A percentile compares a stretch with the other conserved stretches of the same genome.
Conservation (phyloP, 2,888 invertebrate genomes). For the Poecilus cupreus region DNA sequence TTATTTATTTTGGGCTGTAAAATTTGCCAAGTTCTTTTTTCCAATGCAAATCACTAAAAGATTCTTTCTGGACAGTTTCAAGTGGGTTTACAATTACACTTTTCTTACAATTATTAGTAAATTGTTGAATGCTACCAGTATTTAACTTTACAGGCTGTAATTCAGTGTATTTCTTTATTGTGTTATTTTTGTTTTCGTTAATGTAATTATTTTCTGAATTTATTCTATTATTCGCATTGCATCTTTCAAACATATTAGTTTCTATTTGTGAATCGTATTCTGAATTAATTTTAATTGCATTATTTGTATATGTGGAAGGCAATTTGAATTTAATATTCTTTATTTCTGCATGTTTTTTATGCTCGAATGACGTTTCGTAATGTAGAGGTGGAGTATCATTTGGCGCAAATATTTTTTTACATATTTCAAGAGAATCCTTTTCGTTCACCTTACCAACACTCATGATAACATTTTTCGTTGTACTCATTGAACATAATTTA, state of each 20-base stretch:
- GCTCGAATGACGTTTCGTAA: slow-evolving; percentile 70
- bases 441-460: slow-evolving; percentile 63
- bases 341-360: slow-evolving; percentile 69
- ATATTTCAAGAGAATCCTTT: slow-evolving; percentile 65
- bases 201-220: slow-evolving; percentile 28
- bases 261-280: neutral
- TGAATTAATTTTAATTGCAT: slow-evolving; percentile 61
- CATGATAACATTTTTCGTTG: slow-evolving; percentile 55
- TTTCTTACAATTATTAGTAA: slow-evolving; percentile 23
- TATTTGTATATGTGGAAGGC: slow-evolving; percentile 69
- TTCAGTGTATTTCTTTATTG: slow-evolving; percentile 63
- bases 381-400: slow-evolving; percentile 64
- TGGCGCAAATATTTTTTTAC: slow-evolving; percentile 66
- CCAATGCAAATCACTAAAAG: slow-evolving; percentile 72
- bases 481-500: neutral
- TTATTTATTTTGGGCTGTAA: slow-evolving; percentile 62
- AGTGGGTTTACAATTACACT: slow-evolving; percentile 68
- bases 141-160: slow-evolving; percentile 61
- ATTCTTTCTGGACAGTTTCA: slow-evolving; percentile 54
- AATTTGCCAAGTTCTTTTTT: slow-evolving; percentile 71
- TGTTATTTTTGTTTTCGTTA: slow-evolving; percentile 53
- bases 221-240: neutral
- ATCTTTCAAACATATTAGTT: neutral
- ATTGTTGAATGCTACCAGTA: too few relatives aligned
- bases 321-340: slow-evolving; percentile 73